Evolutionary conservation across 1,140 invertebrate species (phyloP).

Genomic region (Drosophila pachea): DNA sequence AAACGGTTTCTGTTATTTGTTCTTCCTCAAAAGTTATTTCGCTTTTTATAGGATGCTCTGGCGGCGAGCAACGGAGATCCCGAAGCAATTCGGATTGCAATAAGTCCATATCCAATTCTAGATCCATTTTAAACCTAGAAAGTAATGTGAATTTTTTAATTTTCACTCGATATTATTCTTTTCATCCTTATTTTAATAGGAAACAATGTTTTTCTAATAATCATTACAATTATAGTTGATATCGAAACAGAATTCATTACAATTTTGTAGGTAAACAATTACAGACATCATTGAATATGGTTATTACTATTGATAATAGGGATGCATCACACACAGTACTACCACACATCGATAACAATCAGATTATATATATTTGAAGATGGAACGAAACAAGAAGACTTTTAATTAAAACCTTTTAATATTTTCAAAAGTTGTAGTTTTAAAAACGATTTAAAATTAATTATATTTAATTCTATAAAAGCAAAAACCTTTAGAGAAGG

Average conservation of each 20-base stretch:
- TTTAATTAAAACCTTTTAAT: too few species aligned
- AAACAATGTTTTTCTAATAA: too few species aligned
- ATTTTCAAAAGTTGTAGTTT: too few species aligned
- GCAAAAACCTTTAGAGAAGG: too few species aligned
- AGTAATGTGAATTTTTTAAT: neutral
- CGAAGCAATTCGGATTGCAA: neutral
- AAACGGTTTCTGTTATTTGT: constrained; percentile 27
- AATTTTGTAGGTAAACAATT: neutral
- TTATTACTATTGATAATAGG: constrained; percentile 17
- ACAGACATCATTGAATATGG: neutral
- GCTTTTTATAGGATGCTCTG: constrained; percentile 10
- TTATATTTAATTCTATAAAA: too few species aligned
- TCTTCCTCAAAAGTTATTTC: constrained; percentile 36
- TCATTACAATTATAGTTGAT: neutral
- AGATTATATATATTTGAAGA: too few species aligned
- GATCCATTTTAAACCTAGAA: constrained; percentile 10
- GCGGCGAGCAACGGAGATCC: neutral
- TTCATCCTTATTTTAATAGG: too few species aligned
- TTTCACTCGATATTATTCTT: too few species aligned
- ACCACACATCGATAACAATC: neutral
- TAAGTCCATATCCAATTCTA: neutral
- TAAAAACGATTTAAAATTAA: too few species aligned
- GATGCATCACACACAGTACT: neutral
- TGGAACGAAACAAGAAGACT: too few species aligned
- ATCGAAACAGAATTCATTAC: neutral